phyloP scores from a whole-genome alignment of 1,140 invertebrate genomes.

The Bombyx mandarina region DNA sequence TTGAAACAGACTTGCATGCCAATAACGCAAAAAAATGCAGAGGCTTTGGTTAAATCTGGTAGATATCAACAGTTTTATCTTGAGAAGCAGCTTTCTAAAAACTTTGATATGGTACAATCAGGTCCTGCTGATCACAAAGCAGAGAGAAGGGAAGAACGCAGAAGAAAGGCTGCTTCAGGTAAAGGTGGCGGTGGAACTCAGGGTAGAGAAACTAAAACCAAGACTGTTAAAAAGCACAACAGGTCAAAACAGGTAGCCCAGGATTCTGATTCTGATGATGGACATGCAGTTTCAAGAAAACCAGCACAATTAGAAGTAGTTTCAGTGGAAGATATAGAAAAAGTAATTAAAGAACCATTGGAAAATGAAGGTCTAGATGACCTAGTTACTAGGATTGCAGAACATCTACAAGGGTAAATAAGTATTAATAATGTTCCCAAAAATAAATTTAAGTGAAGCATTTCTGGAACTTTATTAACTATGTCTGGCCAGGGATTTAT shows the following conservation, averaged over 20 bases:
- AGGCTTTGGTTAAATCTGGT: slow-evolving; percentile 79
- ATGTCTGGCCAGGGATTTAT: neutral
- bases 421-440: slow-evolving; percentile 9
- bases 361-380: slow-evolving; percentile 78
- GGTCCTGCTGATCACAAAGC: slow-evolving; percentile 73
- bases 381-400: slow-evolving; percentile 73
- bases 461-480: neutral
- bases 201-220: slow-evolving; percentile 96
- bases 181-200: slow-evolving; percentile 92
- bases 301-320: slow-evolving; percentile 75
- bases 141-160: slow-evolving; percentile 88
- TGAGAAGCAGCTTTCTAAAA: slow-evolving; percentile 73
- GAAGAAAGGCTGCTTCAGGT: slow-evolving; percentile 88
- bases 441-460: neutral
- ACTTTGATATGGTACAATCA: slow-evolving; percentile 44
- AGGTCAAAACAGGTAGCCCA: slow-evolving; percentile 60
- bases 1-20: slow-evolving; percentile 78
- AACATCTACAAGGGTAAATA: slow-evolving; percentile 74
- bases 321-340: slow-evolving; percentile 77
- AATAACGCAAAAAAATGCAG: slow-evolving; percentile 80
- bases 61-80: slow-evolving; percentile 74
- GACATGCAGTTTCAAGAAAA: slow-evolving; percentile 54
- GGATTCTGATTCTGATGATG: slow-evolving; percentile 77
- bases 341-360: slow-evolving; percentile 74
- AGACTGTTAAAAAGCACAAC: slow-evolving; percentile 87